phyloP scores from a whole-genome alignment of 2,888 invertebrate species.

The Venustoraphidia nigricollis region DNA sequence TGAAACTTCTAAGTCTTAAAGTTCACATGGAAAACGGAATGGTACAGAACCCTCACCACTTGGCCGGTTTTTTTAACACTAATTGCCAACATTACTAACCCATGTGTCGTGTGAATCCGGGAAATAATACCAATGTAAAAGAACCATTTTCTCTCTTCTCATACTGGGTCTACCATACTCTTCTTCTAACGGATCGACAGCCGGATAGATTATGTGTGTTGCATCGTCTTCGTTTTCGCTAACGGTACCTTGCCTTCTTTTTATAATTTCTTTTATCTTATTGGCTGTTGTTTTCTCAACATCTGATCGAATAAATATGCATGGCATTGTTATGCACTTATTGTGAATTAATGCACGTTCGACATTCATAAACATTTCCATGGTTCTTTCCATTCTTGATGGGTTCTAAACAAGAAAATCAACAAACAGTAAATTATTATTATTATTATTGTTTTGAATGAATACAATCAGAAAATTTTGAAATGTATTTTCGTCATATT shows the following conservation, averaged over 20 bases:
- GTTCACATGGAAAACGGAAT: too few species aligned
- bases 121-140: conserved; percentile 92
- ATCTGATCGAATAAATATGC: conserved; percentile 67
- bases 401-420: conserved; percentile 51
- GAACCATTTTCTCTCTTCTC: conserved; percentile 62
- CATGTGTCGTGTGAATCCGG: conserved; percentile 88
- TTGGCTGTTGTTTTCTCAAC: conserved; percentile 66
- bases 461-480: too few species aligned
- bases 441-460: too few species aligned
- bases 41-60: too few species aligned
- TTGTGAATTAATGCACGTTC: conserved; percentile 71
- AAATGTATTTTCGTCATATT: too few species aligned
- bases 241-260: conserved; percentile 64
- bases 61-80: too few species aligned
- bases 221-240: conserved; percentile 76
- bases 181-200: conserved; percentile 71
- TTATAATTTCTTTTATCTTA: conserved; percentile 77
- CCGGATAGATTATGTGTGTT: conserved; percentile 80
- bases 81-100: conserved; percentile 28
- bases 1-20: too few species aligned
- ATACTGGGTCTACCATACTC: conserved; percentile 82
- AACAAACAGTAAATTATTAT: not conserved
- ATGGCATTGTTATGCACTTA: conserved; percentile 64
- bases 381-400: conserved; percentile 77
- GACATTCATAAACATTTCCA: conserved; percentile 85